Base-by-base conservation (phyloP, 2,113 vertebrate genomes). In the Mirounga angustirostris region DNA sequence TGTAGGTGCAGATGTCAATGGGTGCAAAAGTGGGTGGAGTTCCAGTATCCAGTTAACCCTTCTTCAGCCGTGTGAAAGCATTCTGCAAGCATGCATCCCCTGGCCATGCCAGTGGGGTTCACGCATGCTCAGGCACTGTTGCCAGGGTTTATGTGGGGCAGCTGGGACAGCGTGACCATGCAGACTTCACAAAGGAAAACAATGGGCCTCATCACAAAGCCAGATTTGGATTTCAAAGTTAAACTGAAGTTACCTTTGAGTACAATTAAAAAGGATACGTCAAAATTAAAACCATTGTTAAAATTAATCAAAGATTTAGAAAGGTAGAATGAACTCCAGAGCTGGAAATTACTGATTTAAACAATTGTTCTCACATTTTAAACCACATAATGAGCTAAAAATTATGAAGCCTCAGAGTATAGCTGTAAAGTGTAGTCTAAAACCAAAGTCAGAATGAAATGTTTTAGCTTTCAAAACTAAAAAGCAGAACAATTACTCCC, bases 261-360 rank as follows among this genome's bases (percentile, higher is more conserved):
- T 95, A 86, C 94, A 98, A 97, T 98, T 98, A 97, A 98, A 98
- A 97, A 97, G 89, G 93, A 97, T 94, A 96, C 0, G 58, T 98
- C 97, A 98, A 97, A 98, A 98, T 98, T 98, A 98, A 98, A 98
- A 97, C 96, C 89, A 98, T 95, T 98, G 97, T 98, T 97, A 96
- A 98, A 98, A 98, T 98, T 98, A 98, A 98, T 98, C 98, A 97
- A 98, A 98, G 98, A 98, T 97, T 97, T 97, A 91, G 94, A 97
- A 98, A 98, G 98, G 97, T 95, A 98, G 95, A 97, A 97, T 97
- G 95, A 98, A 98, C 95, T 96, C 97, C 96, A 58, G 95, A 96
- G 97, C 94, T 98, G 89, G 97, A 98, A 98, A 98, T 98, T 98
- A 97, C 97, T 95, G 98, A 98, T 98, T 98, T 97, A 96, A 98